A percentile compares a stretch with the other conserved stretches of the same genome.
Conservation (phyloP, 1,140 invertebrate species). For the Drosophila bipectinata region DNA sequence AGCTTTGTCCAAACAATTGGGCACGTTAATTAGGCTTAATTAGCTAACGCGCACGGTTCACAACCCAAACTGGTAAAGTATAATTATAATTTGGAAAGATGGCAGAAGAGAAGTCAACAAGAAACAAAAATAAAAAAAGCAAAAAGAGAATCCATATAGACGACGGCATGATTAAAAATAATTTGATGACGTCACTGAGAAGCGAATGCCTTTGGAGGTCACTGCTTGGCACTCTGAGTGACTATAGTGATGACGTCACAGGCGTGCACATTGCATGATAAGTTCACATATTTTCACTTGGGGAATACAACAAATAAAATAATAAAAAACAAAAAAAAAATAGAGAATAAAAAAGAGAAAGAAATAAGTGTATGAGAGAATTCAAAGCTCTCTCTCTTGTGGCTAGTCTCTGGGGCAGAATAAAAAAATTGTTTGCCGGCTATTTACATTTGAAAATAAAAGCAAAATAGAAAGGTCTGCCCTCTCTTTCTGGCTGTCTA, state of each 20-base stretch:
- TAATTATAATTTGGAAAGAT: slow-evolving; percentile 50
- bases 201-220: slow-evolving; percentile 38
- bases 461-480: slow-evolving; percentile 12
- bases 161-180: slow-evolving; percentile 69
- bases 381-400: slow-evolving; percentile 4
- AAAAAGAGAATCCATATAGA: slow-evolving; percentile 3
- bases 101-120: slow-evolving; percentile 1
- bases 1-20: slow-evolving; percentile 37
- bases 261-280: slow-evolving; percentile 29
- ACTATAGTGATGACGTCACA: slow-evolving; percentile 52
- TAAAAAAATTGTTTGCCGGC: slow-evolving; percentile 42
- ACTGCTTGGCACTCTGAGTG: background rate
- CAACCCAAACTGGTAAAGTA: slow-evolving; percentile 28
- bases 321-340: background rate
- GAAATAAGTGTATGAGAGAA: slow-evolving; percentile 11
- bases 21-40: slow-evolving; percentile 68
- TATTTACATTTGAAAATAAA: slow-evolving; percentile 41
- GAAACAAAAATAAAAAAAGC: slow-evolving; percentile 25
- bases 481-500: background rate
- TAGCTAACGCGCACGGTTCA: slow-evolving; percentile 52
- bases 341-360: background rate
- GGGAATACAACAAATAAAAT: background rate
- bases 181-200: slow-evolving; percentile 64
- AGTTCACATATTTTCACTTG: slow-evolving; percentile 37
- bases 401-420: slow-evolving; percentile 21